Conservation (phyloP, 2,888 invertebrate species). For the Cremastinae sp. region DNA sequence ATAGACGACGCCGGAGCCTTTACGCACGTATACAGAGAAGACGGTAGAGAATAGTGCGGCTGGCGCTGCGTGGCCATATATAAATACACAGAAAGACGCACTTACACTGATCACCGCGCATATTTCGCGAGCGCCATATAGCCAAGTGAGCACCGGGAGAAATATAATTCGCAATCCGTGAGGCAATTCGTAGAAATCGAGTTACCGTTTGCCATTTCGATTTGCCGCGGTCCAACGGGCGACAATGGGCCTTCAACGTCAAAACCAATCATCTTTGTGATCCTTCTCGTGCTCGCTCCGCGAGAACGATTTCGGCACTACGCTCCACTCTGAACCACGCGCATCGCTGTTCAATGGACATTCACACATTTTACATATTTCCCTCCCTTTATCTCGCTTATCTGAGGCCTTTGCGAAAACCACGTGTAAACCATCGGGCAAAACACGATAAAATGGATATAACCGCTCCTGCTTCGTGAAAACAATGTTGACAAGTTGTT, state of each 20-base stretch:
- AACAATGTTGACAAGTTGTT: too few relatives aligned
- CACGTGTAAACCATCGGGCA: not conserved
- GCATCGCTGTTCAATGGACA: slow-evolving; percentile 29
- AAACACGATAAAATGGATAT: too few relatives aligned
- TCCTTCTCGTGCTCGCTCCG: slow-evolving; percentile 64
- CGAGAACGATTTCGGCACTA: slow-evolving; percentile 59
- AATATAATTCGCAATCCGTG: slow-evolving; percentile 78
- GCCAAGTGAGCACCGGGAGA: slow-evolving; percentile 62
- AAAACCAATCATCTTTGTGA: slow-evolving; percentile 77
- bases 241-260: slow-evolving; percentile 71
- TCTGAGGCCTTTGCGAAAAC: not conserved
- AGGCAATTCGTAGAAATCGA: slow-evolving; percentile 75
- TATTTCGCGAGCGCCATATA: slow-evolving; percentile 17
- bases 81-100: slow-evolving; percentile 66
- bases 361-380: slow-evolving; percentile 34
- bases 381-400: slow-evolving; percentile 24
- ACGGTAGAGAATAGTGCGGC: slow-evolving; percentile 45
- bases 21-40: slow-evolving; percentile 20
- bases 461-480: too few relatives aligned
- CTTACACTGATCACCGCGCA: not conserved
- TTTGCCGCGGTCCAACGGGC: slow-evolving; percentile 76
- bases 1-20: slow-evolving; percentile 26
- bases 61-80: slow-evolving; percentile 32
- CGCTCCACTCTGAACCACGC: slow-evolving; percentile 43
- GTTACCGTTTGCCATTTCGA: slow-evolving; percentile 79